phyloP scores from a whole-genome alignment of 2,797 vertebrate genomes.

The Oreochromis grahami region DNA sequence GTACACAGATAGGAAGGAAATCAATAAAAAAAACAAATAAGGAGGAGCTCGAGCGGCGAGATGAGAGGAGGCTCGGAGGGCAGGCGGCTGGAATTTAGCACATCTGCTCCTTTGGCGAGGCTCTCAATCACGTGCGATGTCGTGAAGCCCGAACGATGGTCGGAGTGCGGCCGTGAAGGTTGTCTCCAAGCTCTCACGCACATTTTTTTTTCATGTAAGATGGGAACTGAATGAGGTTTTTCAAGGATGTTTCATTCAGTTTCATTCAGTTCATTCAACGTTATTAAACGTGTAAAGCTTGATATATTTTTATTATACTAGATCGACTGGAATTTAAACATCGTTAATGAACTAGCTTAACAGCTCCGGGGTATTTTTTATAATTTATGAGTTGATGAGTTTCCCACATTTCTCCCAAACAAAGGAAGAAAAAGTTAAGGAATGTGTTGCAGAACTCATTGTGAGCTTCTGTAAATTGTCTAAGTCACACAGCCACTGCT shows the following conservation, averaged over 20 bases:
- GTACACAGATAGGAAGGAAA: constrained; percentile 73
- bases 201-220: constrained; percentile 20
- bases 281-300: not conserved
- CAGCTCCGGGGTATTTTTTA: constrained; percentile 13
- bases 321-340: constrained; percentile 3
- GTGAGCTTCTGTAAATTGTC: constrained; percentile 43
- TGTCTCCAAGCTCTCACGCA: not conserved
- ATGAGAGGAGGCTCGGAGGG: constrained; percentile 58
- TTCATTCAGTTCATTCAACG: too few relatives aligned
- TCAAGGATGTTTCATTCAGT: not conserved
- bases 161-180: constrained; percentile 4
- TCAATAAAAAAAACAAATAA: constrained; percentile 69
- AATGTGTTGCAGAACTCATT: constrained; percentile 37
- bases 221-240: not conserved
- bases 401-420: constrained; percentile 41
- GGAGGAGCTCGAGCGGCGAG: constrained; percentile 50
- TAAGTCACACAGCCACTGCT: not conserved
- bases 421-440: constrained; percentile 27
- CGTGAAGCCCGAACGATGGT: constrained; percentile 37
- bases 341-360: not conserved
- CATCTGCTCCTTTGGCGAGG: constrained; percentile 64
- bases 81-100: constrained; percentile 60
- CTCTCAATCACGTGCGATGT: constrained; percentile 53
- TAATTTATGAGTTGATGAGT: constrained; percentile 48
- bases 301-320: not conserved